Evolutionary conservation across 2,113 vertebrate species (phyloP), one percentile per base, ranked within the genome.

Genomic region (Elgaria multicarinata): DNA sequence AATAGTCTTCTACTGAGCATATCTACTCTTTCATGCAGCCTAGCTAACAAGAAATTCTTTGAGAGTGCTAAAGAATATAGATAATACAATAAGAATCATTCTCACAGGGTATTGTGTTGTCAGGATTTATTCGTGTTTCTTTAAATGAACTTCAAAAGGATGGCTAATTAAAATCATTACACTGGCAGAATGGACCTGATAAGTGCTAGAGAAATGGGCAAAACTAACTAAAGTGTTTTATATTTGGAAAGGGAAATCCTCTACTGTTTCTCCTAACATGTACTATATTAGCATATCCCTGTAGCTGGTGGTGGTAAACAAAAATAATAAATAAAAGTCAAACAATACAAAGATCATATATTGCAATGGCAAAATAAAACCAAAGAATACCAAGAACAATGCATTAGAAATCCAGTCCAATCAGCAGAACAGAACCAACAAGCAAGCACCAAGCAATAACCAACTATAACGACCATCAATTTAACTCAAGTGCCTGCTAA

Each of bases 81-180:
- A 91, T 85, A 84, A 90, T 89, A 87, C 42, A 79, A 84, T 18
- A 86, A 16, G 64, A 90, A 91, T 82, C 67, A 85, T 83, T 91
- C 89, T 83, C 53, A 76, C 86, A 93, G 88, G 39, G 39, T 36
- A 55, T 36, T 86, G 22, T 3, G 85, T 28, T 92, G 67, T 28
- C 42, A 78, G 4, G 2, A 36, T 80, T 80, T 86, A 62, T 46
- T 75, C 58, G 80, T 80, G n/a, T 80, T 87, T 87, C n/a, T 50
- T 80, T 69, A 36, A 53, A 69, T 72, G 67, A 91, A 91, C 91
- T 80, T 90, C 93, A 81, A 92, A 92, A n/a, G 74, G 64, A 22
- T 13, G 78, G 2, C 89, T 88, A 91, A 94, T 91, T 90, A 81
- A 18, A 87, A 33, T 4, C 64, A 36, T 85, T 91, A 75, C 33